Conservation (phyloP, 2,797 vertebrate species). For the Sparidentex hasta region DNA sequence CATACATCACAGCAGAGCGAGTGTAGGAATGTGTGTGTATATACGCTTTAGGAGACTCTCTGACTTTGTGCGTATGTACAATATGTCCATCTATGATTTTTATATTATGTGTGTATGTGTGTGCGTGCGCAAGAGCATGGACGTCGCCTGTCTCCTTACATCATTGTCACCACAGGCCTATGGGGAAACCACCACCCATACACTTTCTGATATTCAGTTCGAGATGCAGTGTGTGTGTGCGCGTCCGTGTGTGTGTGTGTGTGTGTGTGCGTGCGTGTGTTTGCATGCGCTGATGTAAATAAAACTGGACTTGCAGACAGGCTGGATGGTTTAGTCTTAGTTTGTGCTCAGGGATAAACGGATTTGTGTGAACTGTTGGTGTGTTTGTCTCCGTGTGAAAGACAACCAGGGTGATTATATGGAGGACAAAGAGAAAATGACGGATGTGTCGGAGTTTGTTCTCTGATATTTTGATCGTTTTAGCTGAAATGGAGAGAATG, state of each 20-base stretch:
- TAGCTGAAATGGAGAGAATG: not conserved
- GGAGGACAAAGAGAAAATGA: slow-evolving; percentile 7
- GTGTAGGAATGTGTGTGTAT: slow-evolving; percentile 20
- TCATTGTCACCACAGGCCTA: slow-evolving; percentile 68
- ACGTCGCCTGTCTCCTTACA: slow-evolving; percentile 62
- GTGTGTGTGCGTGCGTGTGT: not conserved
- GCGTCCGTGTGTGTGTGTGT: not conserved
- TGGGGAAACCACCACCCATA: slow-evolving; percentile 73
- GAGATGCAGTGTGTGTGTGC: slow-evolving; percentile 29
- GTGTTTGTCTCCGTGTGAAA: slow-evolving; percentile 15
- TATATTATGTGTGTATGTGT: slow-evolving; percentile 11
- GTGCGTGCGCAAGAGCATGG: slow-evolving; percentile 4
- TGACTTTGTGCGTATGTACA: slow-evolving; percentile 27
- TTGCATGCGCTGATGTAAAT: slow-evolving; percentile 44
- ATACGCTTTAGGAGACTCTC: slow-evolving; percentile 9
- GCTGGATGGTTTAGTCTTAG: slow-evolving; percentile 51
- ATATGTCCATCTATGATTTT: slow-evolving; percentile 36
- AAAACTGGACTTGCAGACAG: slow-evolving; percentile 50
- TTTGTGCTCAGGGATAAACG: slow-evolving; percentile 52
- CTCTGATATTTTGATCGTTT: not conserved
- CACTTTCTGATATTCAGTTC: slow-evolving; percentile 51
- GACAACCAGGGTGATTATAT: slow-evolving; percentile 34
- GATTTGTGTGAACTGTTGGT: slow-evolving; percentile 40
- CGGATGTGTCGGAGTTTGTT: not conserved
- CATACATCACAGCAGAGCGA: not conserved